These are phyloP conservation scores for Lerista edwardsae DNA, from an alignment of 2,797 vertebrate species.

Conservation along the genomic window DNA sequence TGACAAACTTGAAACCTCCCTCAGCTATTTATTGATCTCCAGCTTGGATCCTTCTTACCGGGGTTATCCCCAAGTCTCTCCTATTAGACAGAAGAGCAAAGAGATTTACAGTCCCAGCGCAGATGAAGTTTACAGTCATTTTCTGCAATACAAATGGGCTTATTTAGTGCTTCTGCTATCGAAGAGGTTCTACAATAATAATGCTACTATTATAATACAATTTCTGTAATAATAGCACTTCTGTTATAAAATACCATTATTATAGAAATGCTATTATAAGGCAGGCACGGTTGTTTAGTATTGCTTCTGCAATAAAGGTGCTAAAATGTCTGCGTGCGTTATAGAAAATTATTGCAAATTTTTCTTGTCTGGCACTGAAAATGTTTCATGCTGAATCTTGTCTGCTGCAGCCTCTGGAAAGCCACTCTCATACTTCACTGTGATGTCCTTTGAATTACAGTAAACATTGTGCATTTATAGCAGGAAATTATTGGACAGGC, in stretches of 20 bases:
- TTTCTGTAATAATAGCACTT: constrained; percentile 85
- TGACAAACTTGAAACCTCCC: constrained; percentile 30
- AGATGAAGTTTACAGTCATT: constrained; percentile 78
- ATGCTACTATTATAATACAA: constrained; percentile 83
- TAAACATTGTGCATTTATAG: constrained; percentile 69
- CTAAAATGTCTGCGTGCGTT: constrained; percentile 79
- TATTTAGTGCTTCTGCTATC: constrained; percentile 78
- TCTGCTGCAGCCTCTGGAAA: constrained; percentile 70
- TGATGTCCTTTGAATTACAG: constrained; percentile 59
- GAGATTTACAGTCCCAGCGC: constrained; percentile 67
- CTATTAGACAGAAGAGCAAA: constrained; percentile 65
- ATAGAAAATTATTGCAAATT: constrained; percentile 82
- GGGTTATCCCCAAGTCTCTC: constrained; percentile 53
- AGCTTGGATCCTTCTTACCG: constrained; percentile 43
- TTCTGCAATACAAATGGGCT: constrained; percentile 76
- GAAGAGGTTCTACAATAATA: constrained; percentile 78
- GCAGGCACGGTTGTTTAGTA: constrained; percentile 82
- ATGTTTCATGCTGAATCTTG: constrained; percentile 78
- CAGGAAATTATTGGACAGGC: constrained; percentile 68
- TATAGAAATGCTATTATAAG: constrained; percentile 83
- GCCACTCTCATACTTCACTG: constrained; percentile 63
- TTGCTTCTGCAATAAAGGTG: constrained; percentile 81
- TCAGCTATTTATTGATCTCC: constrained; percentile 33
- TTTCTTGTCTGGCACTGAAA: constrained; percentile 76
- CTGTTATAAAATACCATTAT: constrained; percentile 86